A percentile compares a stretch with the other conserved stretches of the same genome.
Evolutionary conservation across 2,113 vertebrate genomes (phyloP).

Genomic region (Zeus faber): DNA sequence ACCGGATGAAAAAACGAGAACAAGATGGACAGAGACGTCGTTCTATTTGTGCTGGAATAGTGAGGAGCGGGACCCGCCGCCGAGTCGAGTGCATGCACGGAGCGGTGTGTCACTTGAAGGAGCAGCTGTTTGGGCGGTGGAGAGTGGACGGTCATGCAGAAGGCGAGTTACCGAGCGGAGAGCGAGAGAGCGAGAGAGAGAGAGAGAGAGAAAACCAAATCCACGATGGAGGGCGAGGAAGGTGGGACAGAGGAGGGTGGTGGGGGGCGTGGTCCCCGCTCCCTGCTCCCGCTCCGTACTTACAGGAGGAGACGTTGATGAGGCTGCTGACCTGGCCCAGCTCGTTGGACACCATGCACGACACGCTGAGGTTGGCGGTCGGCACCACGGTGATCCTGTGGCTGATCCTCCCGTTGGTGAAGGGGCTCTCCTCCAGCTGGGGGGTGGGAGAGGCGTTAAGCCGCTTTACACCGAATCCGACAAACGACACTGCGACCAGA

Average conservation of each 20-base stretch:
- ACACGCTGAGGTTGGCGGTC: slow-evolving; percentile 86
- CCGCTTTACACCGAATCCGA: too few relatives aligned
- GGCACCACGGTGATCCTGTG: slow-evolving; percentile 87
- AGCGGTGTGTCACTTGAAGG: not conserved
- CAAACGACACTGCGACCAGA: too few relatives aligned
- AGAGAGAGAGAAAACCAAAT: not conserved
- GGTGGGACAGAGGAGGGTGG: slow-evolving; percentile 1
- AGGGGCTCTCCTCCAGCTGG: slow-evolving; percentile 81
- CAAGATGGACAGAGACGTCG: slow-evolving; percentile 7
- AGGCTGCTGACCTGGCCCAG: slow-evolving; percentile 79
- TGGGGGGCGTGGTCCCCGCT: not conserved
- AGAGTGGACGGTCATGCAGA: slow-evolving; percentile 52
- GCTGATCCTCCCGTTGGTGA: slow-evolving; percentile 80
- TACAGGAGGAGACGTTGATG: slow-evolving; percentile 89
- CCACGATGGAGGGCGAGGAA: not conserved
- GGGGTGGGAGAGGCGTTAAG: slow-evolving; percentile 22
- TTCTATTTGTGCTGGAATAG: too few relatives aligned
- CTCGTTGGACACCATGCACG: slow-evolving; percentile 86
- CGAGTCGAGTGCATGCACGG: slow-evolving; percentile 46
- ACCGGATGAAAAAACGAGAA: slow-evolving; percentile 29
- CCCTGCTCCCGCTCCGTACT: slow-evolving; percentile 67
- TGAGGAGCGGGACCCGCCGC: not conserved
- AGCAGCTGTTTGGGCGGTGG: not conserved
- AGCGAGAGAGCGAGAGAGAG: slow-evolving; percentile 22
- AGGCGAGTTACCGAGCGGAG: slow-evolving; percentile 29